Base-by-base conservation (phyloP, 2,797 vertebrate genomes). In the Amniataba percoides region DNA sequence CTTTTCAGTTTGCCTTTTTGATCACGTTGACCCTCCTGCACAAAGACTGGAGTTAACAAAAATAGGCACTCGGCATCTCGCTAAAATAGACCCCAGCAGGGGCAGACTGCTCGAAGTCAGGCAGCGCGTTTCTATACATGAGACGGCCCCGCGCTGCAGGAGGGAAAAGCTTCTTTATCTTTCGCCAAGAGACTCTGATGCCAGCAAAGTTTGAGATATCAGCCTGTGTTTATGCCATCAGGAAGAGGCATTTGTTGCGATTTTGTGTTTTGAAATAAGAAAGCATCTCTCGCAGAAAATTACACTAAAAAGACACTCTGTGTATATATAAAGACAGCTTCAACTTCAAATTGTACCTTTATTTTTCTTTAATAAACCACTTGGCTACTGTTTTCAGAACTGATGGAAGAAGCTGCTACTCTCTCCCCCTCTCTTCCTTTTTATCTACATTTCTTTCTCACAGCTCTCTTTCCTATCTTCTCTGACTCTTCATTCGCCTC, bases 401-500 rank as follows among this genome's bases (percentile, higher is more conserved):
- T 57, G 64, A 42, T 23, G 40, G 12, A 70, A 62, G 15, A 60
- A 55, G 48, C 18, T 15, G 66, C 59, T 21, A 48, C 19, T 51
- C 27, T 64, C 56, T 42, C 59, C 57, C n/a, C 1, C 68, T 72
- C 39, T 36, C 53, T 63, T 45, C 60, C 42, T 80, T 61, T 72
- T 65, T 62, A 46, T 69, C 77, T 59, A 62, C 64, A 74, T 82
- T 81, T 64, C 39, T 31, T 42, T 72, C 52, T 82, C 71, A 64
- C 64, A 74, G 67, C 68, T 31, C 61, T 68, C 60, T 1, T 61
- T 70, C 42, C 31, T 46, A 4, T 74, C 34, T 7, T 36, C 71
- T 53, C 57, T 69, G 78, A 81, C 77, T 79, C 75, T 57, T 82
- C 75, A 63, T 65, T 67, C 0, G 12, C 16, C 23, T 65, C 39